Base-by-base conservation (phyloP, 2,888 invertebrate genomes). In the Hydrotaea cyrtoneurina region DNA sequence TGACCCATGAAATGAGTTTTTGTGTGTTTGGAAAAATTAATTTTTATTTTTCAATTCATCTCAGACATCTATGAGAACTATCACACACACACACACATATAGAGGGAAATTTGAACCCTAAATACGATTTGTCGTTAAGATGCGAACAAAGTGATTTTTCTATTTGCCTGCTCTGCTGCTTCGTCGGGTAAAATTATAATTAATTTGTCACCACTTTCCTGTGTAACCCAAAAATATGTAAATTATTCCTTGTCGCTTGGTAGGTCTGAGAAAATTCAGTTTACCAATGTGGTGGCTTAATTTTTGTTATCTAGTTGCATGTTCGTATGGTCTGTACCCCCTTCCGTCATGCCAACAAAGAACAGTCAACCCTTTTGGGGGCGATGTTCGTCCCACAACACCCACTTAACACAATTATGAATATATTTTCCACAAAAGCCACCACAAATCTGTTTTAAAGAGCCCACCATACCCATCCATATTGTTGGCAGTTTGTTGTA, bases 1-100 rank as follows among this genome's bases (percentile, higher is more conserved):
- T 92, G 91, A 92, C 89, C 91, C 92, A 92, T 92, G 92, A 92
- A 92, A 92, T 92, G 91, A 92, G 92, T 92, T 92, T 92, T 91
- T 89, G 88, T 88, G 87, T 87, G 88, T 46, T 8, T 19, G 55
- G n/a, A 55, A 66, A 77, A 83, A 78, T 83, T 64, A 80, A 78
- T 84, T 81, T 80, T 36, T 26, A 50, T 31, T 31, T 31, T 31
- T 7, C 31, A 2, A 31, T 31, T 7, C 2, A 4, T 31, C 31
- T 31, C 31, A 7, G 3, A 31, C 31, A 31, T 31, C 3, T 2
- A 31, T 31, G 31, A 31, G 31, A 31, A 4, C 31, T 31, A 31
- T n/a, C n/a, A n/a, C n/a, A n/a, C n/a, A n/a, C n/a, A n/a, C n/a
- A n/a, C n/a, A n/a, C n/a, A n/a, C n/a, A n/a, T 7, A 31, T 31